Conservation (phyloP, 2,888 invertebrate species). For the Limnephilus lunatus region DNA sequence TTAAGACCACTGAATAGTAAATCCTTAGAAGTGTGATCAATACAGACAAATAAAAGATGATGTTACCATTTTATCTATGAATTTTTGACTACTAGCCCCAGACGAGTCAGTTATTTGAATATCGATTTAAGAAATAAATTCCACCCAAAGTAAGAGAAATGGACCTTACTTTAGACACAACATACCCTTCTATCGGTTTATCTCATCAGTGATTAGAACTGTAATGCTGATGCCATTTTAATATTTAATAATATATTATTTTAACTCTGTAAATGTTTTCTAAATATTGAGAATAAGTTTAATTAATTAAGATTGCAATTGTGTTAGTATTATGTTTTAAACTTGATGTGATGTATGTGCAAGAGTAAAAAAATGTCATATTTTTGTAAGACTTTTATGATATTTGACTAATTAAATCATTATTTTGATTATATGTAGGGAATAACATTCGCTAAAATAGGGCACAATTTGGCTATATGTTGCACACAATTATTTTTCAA, state of each 20-base stretch:
- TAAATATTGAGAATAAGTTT: not conserved
- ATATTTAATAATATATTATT: not conserved
- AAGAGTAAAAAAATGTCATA: not conserved
- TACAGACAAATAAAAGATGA: not conserved
- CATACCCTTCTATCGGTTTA: not conserved
- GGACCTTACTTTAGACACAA: not conserved
- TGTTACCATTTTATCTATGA: not conserved
- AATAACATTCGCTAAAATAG: not conserved
- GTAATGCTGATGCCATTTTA: not conserved
- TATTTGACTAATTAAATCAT: not conserved
- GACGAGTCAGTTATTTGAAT: not conserved
- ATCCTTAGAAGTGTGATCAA: not conserved
- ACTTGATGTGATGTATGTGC: not conserved
- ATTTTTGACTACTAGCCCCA: not conserved
- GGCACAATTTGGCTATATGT: not conserved
- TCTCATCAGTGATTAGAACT: not conserved
- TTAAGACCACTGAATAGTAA: not conserved
- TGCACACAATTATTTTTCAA: not conserved
- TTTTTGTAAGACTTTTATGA: slow-evolving; percentile 21
- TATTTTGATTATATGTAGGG: not conserved
- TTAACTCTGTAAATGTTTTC: not conserved
- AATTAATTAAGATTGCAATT: not conserved
- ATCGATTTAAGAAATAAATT: not conserved
- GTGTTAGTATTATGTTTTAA: too few relatives aligned
- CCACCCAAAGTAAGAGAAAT: not conserved